Percentiles rank a stretch among this genome's conserved stretches.
phyloP scores from a whole-genome alignment of 2,113 vertebrate genomes.

The Columbina picui region DNA sequence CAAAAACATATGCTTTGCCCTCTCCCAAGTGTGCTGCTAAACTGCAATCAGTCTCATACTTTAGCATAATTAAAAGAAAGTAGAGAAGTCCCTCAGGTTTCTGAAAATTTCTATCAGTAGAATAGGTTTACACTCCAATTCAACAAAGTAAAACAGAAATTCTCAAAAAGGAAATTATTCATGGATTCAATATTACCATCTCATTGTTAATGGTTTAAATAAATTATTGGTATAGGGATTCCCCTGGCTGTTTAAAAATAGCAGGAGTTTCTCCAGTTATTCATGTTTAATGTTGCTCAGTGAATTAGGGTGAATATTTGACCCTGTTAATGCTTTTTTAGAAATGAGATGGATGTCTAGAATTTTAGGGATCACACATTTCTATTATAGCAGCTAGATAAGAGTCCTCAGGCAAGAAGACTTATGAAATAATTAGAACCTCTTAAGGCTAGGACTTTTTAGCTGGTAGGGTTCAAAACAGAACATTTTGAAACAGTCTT shows the following conservation, averaged over 20 bases:
- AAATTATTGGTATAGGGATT: slow-evolving; percentile 23
- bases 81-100: neutral
- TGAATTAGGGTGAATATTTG: neutral
- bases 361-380: neutral
- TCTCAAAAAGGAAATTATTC: slow-evolving; percentile 4
- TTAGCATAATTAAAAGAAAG: neutral
- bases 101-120: neutral
- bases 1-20: neutral
- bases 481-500: neutral
- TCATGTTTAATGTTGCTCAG: neutral
- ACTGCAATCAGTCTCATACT: neutral
- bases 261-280: neutral
- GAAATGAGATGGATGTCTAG: neutral
- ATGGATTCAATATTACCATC: neutral
- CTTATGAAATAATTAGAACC: neutral
- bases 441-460: neutral
- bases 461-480: neutral
- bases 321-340: slow-evolving; percentile 9
- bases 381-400: neutral
- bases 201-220: slow-evolving; percentile 23
- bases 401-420: neutral
- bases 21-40: neutral
- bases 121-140: neutral
- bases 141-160: neutral
- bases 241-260: slow-evolving; percentile 29